A percentile compares a stretch with the other conserved stretches of the same genome.
phyloP scores from a whole-genome alignment of 1,140 invertebrate genomes.

The Agrypnia vestita region DNA sequence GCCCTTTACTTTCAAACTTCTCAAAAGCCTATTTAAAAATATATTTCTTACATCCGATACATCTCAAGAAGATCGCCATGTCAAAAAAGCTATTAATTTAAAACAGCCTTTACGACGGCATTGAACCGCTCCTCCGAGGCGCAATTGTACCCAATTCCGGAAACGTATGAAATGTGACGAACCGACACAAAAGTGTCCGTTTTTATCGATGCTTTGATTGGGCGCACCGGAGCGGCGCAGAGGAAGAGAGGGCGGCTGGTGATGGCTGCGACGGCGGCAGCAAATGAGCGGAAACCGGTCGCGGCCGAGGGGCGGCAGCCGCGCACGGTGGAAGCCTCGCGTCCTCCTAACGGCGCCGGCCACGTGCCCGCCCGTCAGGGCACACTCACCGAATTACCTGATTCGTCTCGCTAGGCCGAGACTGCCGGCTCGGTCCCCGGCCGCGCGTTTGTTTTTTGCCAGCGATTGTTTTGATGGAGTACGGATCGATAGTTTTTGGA shows the following conservation, averaged over 20 bases:
- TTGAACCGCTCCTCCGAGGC: neutral
- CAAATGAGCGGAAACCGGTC: constrained; percentile 40
- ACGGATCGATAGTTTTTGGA: constrained; percentile 19
- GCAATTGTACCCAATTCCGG: constrained; percentile 34
- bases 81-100: no score
- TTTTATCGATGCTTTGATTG: constrained; percentile 47
- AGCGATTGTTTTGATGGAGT: constrained; percentile 2
- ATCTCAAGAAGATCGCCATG: no score
- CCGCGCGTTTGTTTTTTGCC: neutral
- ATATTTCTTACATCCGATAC: no score
- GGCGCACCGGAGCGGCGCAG: constrained; percentile 21
- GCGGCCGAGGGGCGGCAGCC: neutral
- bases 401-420: constrained; percentile 33
- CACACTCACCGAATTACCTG: constrained; percentile 46
- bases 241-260: constrained; percentile 22
- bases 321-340: neutral
- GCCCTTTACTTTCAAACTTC: no score
- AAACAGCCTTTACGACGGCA: constrained; percentile 5
- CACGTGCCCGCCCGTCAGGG: constrained; percentile 49
- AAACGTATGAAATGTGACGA: constrained; percentile 38
- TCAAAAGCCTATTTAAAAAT: no score
- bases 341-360: constrained; percentile 10
- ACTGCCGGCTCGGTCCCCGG: constrained; percentile 4
- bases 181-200: constrained; percentile 35
- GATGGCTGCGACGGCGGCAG: neutral